Evolutionary conservation across 2,888 invertebrate species (phyloP).

Genomic region (Sericinus montela): DNA sequence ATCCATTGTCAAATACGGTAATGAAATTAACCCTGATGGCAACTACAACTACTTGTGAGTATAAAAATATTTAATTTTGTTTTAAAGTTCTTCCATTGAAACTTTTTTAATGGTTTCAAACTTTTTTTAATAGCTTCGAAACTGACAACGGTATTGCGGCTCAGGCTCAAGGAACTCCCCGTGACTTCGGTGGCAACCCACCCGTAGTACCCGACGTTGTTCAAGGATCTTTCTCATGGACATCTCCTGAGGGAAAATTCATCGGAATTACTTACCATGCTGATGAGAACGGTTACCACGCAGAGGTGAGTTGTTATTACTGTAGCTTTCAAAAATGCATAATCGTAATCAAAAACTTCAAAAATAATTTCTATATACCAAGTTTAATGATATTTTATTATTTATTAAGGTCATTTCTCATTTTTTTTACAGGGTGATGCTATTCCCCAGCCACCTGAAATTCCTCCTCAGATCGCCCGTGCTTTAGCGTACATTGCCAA

Average conservation of each 20-base stretch:
- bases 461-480: slow-evolving; percentile 70
- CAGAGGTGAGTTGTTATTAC: slow-evolving; percentile 55
- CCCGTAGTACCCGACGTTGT: slow-evolving; percentile 53
- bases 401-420: not conserved
- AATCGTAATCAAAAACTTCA: too few relatives aligned
- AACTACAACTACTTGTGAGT: slow-evolving; percentile 71
- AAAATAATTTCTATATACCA: too few relatives aligned
- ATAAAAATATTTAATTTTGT: slow-evolving; percentile 1
- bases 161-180: slow-evolving; percentile 77
- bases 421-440: slow-evolving; percentile 50
- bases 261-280: slow-evolving; percentile 81
- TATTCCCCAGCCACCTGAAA: slow-evolving; percentile 72
- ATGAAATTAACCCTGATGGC: slow-evolving; percentile 66
- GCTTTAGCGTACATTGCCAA: slow-evolving; percentile 52
- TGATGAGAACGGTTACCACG: slow-evolving; percentile 84
- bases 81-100: not conserved
- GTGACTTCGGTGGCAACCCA: slow-evolving; percentile 68
- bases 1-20: slow-evolving; percentile 48
- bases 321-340: not conserved
- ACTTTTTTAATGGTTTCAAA: not conserved
- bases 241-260: slow-evolving; percentile 81
- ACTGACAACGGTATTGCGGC: slow-evolving; percentile 82
- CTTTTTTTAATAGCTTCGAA: slow-evolving; percentile 67
- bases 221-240: slow-evolving; percentile 76
- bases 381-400: too few relatives aligned